A percentile compares a stretch with the other conserved stretches of the same genome.
Evolutionary conservation across 2,888 invertebrate genomes (phyloP).

Genomic region (Chorisops tibialis): DNA sequence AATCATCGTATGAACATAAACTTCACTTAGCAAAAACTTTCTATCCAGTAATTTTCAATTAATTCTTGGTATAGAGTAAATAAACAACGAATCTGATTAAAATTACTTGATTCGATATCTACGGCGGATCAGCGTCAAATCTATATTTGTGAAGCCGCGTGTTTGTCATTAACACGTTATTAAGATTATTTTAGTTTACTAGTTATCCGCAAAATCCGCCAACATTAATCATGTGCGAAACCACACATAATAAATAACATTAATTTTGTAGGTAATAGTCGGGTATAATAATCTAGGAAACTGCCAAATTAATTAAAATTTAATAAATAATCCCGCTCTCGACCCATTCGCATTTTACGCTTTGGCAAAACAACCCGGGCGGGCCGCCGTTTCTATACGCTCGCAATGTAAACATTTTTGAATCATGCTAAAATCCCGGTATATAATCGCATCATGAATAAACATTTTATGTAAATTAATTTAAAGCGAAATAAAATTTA

Average conservation of each 20-base stretch:
- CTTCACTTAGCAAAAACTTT: too few species aligned
- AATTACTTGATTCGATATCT: too few species aligned
- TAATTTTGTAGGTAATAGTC: background rate
- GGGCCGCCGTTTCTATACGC: constrained; percentile 2
- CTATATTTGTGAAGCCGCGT: too few species aligned
- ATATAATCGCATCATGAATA: constrained; percentile 24
- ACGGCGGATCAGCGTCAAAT: too few species aligned
- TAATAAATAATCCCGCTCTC: background rate
- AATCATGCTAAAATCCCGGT: background rate
- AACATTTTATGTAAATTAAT: constrained; percentile 25
- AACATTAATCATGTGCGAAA: background rate
- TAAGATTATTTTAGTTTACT: background rate
- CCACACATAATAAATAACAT: background rate
- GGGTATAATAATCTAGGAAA: constrained; percentile 4
- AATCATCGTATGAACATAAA: too few species aligned
- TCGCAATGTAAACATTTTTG: constrained; percentile 21
- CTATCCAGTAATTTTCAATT: too few species aligned
- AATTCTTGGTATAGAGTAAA: too few species aligned
- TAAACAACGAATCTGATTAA: too few species aligned
- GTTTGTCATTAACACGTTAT: constrained; percentile 1
- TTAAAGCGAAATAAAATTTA: constrained; percentile 21
- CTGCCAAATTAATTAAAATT: constrained; percentile 14
- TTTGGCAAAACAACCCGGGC: too few species aligned
- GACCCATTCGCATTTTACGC: too few species aligned
- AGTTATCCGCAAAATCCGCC: background rate